These are phyloP conservation scores for Gallinago jamesoni DNA, from an alignment of 2,113 vertebrate genomes.

Conservation along the genomic window DNA sequence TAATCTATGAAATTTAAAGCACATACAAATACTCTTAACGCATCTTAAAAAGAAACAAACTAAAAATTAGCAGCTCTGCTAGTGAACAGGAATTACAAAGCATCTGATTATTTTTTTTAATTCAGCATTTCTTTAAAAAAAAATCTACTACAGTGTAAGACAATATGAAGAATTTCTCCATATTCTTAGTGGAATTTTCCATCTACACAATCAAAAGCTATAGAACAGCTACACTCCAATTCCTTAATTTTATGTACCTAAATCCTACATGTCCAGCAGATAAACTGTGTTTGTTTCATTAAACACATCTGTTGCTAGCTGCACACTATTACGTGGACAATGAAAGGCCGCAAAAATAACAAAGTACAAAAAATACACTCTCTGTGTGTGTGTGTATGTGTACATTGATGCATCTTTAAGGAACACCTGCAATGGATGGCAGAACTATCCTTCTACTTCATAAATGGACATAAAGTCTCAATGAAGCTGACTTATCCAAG, in stretches of 20 bases:
- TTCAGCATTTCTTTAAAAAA: background rate
- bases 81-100: background rate
- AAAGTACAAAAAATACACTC: fast-evolving
- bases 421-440: background rate
- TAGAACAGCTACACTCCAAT: constrained; percentile 2
- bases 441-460: background rate
- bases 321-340: background rate
- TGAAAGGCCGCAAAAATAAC: background rate
- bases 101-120: background rate
- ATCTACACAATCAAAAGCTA: constrained; percentile 53
- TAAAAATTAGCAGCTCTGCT: background rate
- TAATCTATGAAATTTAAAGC: background rate
- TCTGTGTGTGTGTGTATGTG: too few relatives aligned
- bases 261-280: background rate
- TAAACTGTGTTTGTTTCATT: background rate
- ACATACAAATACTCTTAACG: background rate
- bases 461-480: background rate
- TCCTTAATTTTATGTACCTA: constrained; percentile 33
- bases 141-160: background rate
- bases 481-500: background rate
- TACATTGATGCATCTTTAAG: background rate
- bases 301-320: background rate
- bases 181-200: constrained; percentile 35
- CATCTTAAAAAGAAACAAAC: background rate
- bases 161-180: background rate